Evolutionary conservation across 2,888 invertebrate genomes (phyloP).

Genomic region (Rhingia rostrata): DNA sequence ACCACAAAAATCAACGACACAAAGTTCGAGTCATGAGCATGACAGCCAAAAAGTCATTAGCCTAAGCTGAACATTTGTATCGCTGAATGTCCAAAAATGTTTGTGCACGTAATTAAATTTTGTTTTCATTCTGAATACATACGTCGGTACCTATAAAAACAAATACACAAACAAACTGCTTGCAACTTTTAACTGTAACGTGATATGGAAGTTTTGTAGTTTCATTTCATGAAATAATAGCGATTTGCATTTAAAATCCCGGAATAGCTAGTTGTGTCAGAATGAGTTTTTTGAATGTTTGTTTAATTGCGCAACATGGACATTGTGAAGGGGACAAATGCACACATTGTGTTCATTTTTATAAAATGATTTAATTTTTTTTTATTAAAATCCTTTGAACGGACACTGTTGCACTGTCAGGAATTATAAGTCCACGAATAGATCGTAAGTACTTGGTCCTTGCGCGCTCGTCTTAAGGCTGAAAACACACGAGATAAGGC

Average conservation of each 20-base stretch:
- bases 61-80: not conserved
- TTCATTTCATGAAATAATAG: not conserved
- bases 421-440: too few relatives aligned
- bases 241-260: not conserved
- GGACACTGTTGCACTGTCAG: too few relatives aligned
- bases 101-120: slow-evolving; percentile 4
- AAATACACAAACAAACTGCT: not conserved
- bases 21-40: not conserved
- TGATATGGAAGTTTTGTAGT: not conserved
- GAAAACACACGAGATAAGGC: too few relatives aligned
- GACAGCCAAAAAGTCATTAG: not conserved
- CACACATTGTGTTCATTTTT: too few relatives aligned
- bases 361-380: too few relatives aligned
- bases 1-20: too few relatives aligned
- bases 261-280: not conserved
- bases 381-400: too few relatives aligned
- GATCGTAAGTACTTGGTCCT: too few relatives aligned
- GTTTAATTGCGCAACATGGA: too few relatives aligned
- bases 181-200: slow-evolving; percentile 4
- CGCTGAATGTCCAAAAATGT: not conserved
- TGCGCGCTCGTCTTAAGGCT: too few relatives aligned
- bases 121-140: not conserved
- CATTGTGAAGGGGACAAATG: too few relatives aligned
- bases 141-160: not conserved
- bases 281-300: too few relatives aligned